phyloP scores from a whole-genome alignment of 2,113 vertebrate genomes.

The Brachyhypopomus occidentalis region DNA sequence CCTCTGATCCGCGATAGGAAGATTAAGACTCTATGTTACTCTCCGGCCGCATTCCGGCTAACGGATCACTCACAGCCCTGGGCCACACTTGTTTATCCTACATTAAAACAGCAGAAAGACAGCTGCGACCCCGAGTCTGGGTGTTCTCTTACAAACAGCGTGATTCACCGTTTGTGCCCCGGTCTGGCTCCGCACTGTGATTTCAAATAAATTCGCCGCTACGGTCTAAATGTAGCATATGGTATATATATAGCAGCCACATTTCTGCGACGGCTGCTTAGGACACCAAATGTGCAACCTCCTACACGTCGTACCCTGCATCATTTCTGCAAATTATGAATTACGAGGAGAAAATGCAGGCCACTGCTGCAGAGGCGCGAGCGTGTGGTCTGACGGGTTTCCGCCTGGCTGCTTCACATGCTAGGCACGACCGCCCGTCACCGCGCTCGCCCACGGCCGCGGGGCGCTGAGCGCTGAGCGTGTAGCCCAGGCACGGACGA shows the following conservation, averaged over 20 bases:
- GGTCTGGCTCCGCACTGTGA: background rate
- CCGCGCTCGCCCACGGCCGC: conserved; percentile 9
- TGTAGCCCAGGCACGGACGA: background rate
- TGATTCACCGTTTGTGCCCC: background rate
- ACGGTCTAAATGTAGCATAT: background rate
- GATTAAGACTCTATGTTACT: conserved; percentile 43
- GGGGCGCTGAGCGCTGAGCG: background rate
- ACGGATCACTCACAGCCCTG: conserved; percentile 48
- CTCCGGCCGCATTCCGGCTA: conserved; percentile 4
- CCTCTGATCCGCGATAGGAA: conserved; percentile 32
- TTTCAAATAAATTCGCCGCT: background rate
- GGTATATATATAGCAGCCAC: background rate
- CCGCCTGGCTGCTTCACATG: conserved; percentile 55
- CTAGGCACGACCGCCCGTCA: conserved; percentile 42
- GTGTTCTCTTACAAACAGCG: background rate
- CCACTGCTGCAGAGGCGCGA: background rate
- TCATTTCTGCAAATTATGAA: background rate
- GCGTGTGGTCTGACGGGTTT: conserved; percentile 65
- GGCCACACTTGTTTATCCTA: conserved; percentile 28
- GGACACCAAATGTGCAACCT: too few relatives aligned
- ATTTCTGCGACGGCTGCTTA: too few relatives aligned
- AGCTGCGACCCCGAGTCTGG: conserved; percentile 49
- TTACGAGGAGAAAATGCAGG: background rate
- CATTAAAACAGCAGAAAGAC: conserved; percentile 49
- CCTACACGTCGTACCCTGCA: too few relatives aligned